Evolutionary conservation across 2,888 invertebrate species (phyloP).

Genomic region (Parnassius orleans): DNA sequence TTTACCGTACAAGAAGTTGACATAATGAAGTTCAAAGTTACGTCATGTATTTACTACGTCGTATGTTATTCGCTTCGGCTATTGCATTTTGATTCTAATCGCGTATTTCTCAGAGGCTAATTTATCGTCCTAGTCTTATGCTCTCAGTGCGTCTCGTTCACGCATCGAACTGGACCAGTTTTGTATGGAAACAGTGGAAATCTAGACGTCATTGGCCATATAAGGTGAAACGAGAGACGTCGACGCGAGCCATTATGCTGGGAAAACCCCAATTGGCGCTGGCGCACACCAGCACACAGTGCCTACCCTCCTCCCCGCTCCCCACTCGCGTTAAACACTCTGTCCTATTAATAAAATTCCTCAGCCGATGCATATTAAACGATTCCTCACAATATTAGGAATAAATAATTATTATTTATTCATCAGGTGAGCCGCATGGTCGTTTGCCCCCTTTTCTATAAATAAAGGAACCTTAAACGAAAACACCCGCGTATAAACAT

Average conservation of each 20-base stretch:
- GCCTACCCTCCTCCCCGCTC: conserved; percentile 33
- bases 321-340: conserved; percentile 28
- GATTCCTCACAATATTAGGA: not conserved
- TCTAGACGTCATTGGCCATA: conserved; percentile 46
- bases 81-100: not conserved
- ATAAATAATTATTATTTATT: not conserved
- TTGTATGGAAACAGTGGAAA: conserved; percentile 59
- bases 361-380: not conserved
- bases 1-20: too few species aligned
- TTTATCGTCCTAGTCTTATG: too few species aligned
- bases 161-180: not conserved
- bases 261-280: conserved; percentile 70
- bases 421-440: too few species aligned
- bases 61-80: not conserved
- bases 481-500: too few species aligned
- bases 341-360: conserved; percentile 27
- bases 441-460: too few species aligned
- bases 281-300: conserved; percentile 34
- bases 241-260: conserved; percentile 62
- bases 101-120: not conserved
- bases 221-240: conserved; percentile 58
- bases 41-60: too few species aligned
- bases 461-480: too few species aligned
- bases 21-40: too few species aligned
- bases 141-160: not conserved